Evolutionary conservation across 2,888 invertebrate genomes (phyloP).

Genomic region (Odontomyia ornata): DNA sequence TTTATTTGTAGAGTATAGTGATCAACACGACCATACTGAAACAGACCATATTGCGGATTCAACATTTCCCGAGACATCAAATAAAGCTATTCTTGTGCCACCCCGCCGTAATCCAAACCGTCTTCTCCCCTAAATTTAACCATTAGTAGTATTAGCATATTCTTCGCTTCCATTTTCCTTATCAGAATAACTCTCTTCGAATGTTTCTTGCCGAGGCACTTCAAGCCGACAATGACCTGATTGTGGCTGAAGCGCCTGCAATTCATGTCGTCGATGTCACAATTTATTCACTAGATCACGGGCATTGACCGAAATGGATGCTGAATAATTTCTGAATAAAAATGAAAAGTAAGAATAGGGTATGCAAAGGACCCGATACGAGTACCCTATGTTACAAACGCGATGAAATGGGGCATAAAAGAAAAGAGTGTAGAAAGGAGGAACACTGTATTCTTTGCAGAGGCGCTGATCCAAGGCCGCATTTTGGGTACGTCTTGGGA

Average conservation of each 20-base stretch:
- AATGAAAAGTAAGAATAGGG: constrained; percentile 46
- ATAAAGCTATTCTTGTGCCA: constrained; percentile 96
- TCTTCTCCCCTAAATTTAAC: constrained; percentile 97
- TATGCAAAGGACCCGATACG: too few species aligned
- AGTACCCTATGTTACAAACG: too few species aligned
- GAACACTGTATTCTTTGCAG: too few species aligned
- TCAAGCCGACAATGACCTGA: too few species aligned
- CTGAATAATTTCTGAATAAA: constrained; percentile 6
- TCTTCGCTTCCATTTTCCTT: constrained; percentile 96
- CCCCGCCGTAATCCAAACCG: constrained; percentile 95
- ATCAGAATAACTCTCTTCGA: constrained; percentile 87
- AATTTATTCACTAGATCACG: constrained; percentile 93
- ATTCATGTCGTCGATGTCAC: constrained; percentile 85
- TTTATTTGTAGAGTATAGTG: constrained; percentile 97
- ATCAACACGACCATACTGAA: constrained; percentile 95
- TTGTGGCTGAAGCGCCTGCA: constrained; percentile 79
- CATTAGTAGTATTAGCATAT: constrained; percentile 92
- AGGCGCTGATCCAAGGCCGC: too few species aligned
- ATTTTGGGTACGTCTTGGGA: too few species aligned
- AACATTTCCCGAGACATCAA: constrained; percentile 93
- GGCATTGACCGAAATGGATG: constrained; percentile 69
- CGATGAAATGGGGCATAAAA: too few species aligned
- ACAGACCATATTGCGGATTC: constrained; percentile 95
- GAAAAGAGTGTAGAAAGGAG: too few species aligned
- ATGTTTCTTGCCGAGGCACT: too few species aligned